Percentiles rank a stretch among this genome's conserved stretches.
Evolutionary conservation across 1,140 invertebrate species (phyloP).

Genomic region (Zaprionus lachaisei): DNA sequence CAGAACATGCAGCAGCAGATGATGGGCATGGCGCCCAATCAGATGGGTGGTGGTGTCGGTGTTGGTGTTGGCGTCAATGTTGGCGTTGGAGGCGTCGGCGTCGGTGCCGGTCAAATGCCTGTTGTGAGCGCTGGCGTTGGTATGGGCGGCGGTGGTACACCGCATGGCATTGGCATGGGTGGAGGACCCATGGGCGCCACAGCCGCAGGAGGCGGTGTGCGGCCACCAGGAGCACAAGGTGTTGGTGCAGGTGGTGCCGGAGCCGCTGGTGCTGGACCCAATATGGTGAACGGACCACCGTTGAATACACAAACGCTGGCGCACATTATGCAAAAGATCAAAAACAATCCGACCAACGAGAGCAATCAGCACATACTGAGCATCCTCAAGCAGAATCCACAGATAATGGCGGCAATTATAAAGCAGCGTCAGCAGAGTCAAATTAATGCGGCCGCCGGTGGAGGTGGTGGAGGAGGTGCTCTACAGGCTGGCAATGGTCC

Average conservation of each 20-base stretch:
- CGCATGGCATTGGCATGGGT: constrained; percentile 73
- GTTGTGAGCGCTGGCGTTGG: constrained; percentile 61
- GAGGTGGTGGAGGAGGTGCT: constrained; percentile 69
- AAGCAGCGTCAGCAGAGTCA: constrained; percentile 91
- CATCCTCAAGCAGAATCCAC: constrained; percentile 97
- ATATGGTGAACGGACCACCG: constrained; percentile 59
- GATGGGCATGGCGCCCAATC: constrained; percentile 71
- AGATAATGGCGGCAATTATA: constrained; percentile 98
- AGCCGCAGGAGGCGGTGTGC: constrained; percentile 54
- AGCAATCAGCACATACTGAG: constrained; percentile 96
- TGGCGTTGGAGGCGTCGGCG: constrained; percentile 54
- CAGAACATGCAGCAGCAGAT: constrained; percentile 84
- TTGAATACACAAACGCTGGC: constrained; percentile 93
- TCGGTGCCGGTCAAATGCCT: constrained; percentile 68
- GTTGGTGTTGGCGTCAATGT: constrained; percentile 54
- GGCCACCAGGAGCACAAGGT: constrained; percentile 76
- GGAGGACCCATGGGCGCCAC: constrained; percentile 51
- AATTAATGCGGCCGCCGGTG: constrained; percentile 75
- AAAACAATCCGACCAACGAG: constrained; percentile 92
- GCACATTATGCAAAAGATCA: constrained; percentile 94
- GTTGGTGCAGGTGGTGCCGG: constrained; percentile 84
- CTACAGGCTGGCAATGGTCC: constrained; percentile 74
- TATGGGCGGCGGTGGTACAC: constrained; percentile 51
- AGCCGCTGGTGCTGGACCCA: constrained; percentile 83
- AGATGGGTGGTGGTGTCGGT: constrained; percentile 62